A percentile compares a stretch with the other conserved stretches of the same genome.
phyloP scores from a whole-genome alignment of 2,797 vertebrate genomes.

The Xenopus petersii region DNA sequence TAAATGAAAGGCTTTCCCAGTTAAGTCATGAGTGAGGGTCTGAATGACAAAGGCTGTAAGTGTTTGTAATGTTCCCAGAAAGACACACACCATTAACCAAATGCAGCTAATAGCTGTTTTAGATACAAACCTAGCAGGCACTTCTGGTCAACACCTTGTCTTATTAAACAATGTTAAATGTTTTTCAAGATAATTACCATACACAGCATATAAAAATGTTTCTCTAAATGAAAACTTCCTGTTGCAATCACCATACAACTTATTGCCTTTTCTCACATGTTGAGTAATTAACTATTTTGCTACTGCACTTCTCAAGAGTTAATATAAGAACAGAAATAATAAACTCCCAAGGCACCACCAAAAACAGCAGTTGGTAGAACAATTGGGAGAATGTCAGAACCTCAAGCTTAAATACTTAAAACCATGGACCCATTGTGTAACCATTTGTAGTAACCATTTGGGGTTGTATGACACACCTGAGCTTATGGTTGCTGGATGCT shows the following conservation, averaged over 20 bases:
- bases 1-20: background rate
- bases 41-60: slow-evolving; percentile 13
- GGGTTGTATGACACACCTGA: too few relatives aligned
- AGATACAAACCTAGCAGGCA: slow-evolving; percentile 52
- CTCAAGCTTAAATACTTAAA: too few relatives aligned
- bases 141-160: slow-evolving; percentile 51
- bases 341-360: too few relatives aligned
- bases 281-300: background rate
- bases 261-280: background rate
- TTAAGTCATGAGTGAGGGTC: background rate
- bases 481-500: too few relatives aligned
- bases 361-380: too few relatives aligned
- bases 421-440: too few relatives aligned
- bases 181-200: slow-evolving; percentile 54
- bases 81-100: slow-evolving; percentile 60
- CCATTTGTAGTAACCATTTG: too few relatives aligned
- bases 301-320: background rate
- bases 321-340: too few relatives aligned
- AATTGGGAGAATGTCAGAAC: too few relatives aligned
- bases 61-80: slow-evolving; percentile 48
- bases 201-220: slow-evolving; percentile 26
- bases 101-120: slow-evolving; percentile 43
- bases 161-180: slow-evolving; percentile 54
- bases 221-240: slow-evolving; percentile 41
- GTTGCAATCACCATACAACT: slow-evolving; percentile 8